Percentiles rank a stretch among this genome's conserved stretches.
phyloP scores from a whole-genome alignment of 2,113 vertebrate genomes.

The Pelmatolapia mariae region DNA sequence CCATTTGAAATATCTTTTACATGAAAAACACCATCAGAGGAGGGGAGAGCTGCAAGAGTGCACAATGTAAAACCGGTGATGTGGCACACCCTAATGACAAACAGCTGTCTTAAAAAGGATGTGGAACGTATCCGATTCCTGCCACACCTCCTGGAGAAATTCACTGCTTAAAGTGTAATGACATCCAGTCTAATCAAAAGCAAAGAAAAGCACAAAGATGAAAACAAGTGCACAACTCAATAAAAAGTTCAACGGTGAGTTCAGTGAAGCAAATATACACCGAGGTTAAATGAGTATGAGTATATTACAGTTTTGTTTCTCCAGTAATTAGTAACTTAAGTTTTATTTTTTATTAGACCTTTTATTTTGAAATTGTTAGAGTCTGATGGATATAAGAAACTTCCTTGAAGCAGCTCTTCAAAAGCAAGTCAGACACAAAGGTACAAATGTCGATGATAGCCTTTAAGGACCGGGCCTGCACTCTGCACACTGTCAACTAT shows the following conservation, averaged over 20 bases:
- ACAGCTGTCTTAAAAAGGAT: neutral
- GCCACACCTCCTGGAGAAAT: neutral
- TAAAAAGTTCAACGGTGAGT: conserved; percentile 2
- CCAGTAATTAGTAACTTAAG: neutral
- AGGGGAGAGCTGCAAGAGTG: neutral
- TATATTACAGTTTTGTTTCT: conserved; percentile 12
- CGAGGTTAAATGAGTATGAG: neutral
- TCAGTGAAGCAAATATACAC: neutral
- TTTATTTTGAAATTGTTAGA: neutral
- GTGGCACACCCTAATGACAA: neutral
- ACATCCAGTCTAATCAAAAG: neutral
- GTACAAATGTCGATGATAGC: neutral
- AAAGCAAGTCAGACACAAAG: neutral
- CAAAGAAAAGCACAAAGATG: neutral
- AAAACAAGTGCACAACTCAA: neutral
- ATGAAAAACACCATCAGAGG: conserved; percentile 29
- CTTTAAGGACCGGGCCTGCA: neutral
- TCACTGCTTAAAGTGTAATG: neutral
- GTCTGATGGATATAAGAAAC: neutral
- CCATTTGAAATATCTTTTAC: conserved; percentile 35
- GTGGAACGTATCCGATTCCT: neutral
- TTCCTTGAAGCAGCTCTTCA: neutral
- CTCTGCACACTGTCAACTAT: neutral
- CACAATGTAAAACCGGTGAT: neutral
- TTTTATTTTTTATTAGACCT: neutral